Percentiles rank a stretch among this genome's conserved stretches.
Conservation (phyloP, 2,888 invertebrate species). For the Coelinius sp. region DNA sequence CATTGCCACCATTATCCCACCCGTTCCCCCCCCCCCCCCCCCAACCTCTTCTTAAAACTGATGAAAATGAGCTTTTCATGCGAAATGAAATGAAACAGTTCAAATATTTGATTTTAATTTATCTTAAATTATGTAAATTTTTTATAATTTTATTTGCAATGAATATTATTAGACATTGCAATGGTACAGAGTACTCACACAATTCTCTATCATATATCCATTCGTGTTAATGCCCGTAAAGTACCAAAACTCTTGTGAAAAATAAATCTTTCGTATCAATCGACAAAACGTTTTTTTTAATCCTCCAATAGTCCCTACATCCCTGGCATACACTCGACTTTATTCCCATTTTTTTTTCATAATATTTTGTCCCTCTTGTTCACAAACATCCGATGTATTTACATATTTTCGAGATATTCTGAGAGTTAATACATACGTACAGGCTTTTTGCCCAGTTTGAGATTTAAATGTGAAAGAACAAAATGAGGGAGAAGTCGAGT, state of each 20-base stretch:
- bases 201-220: slow-evolving; percentile 10
- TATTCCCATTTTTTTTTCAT: background rate
- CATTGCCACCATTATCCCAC: slow-evolving; percentile 22
- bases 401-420: slow-evolving; percentile 63
- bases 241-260: slow-evolving; percentile 5
- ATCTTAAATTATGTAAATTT: no score
- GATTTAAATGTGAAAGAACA: slow-evolving; percentile 64
- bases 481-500: slow-evolving; percentile 49
- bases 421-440: slow-evolving; percentile 44
- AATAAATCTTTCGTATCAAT: slow-evolving; percentile 10
- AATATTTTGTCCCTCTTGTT: slow-evolving; percentile 39
- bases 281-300: slow-evolving; percentile 57
- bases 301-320: slow-evolving; percentile 59
- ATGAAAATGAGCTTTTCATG: slow-evolving; percentile 48
- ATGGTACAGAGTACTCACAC: background rate
- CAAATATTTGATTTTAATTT: slow-evolving; percentile 35
- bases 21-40: slow-evolving; percentile 11
- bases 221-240: slow-evolving; percentile 23
- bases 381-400: slow-evolving; percentile 59
- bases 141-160: background rate
- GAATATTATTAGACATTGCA: background rate
- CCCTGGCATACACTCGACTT: slow-evolving; percentile 20
- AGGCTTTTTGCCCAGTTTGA: slow-evolving; percentile 37
- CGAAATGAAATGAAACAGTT: slow-evolving; percentile 28
- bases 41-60: slow-evolving; percentile 34